Base-by-base conservation (phyloP, 2,113 vertebrate genomes). In the Brachionichthys hirsutus region DNA sequence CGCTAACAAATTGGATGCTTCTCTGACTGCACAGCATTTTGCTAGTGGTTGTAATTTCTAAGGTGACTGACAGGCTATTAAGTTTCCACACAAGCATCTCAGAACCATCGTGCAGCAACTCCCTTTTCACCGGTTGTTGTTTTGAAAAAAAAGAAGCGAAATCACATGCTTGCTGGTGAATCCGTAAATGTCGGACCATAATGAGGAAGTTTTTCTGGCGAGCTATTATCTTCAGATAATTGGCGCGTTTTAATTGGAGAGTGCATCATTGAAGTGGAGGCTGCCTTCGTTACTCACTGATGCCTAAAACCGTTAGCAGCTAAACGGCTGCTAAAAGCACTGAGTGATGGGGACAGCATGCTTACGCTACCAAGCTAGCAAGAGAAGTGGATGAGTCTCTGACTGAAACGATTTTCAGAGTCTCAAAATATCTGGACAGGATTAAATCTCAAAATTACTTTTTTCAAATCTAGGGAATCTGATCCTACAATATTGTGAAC, bases 161-260 rank as follows among this genome's bases (percentile, higher is more conserved):
- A 73, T 57, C 53, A 73, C 51, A 50, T 40, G 66, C 61, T 78
- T 71, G 61, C 76, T 83, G 79, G 59, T 77, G 70, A 67, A 70
- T 78, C 56, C 50, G 49, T 49, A 63, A 74, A 75, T 54, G 41
- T 75, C 50, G n/a, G 43, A 14, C 61, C 43, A 20, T 59, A 53
- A 68, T 60, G 64, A 79, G 59, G 53, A 68, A 48, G 57, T 55
- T 78, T 72, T 38, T 59, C 54, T 75, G 64, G 61, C 78, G 77
- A 70, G 56, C 73, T 54, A 51, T 80, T 73, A 57, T 78, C 67
- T 66, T 43, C n/a, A 75, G 50, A 64, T 84, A 85, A 83, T 76
- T 85, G 82, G 56, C 72, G 69, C 80, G 66, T 81, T 82, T 83
- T 83, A 84, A 85, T 77, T 83, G 69, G 62, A 59, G 30, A 49